These are phyloP conservation scores for Baccha elongata DNA, from an alignment of 2,888 invertebrate species.

Conservation along the genomic window DNA sequence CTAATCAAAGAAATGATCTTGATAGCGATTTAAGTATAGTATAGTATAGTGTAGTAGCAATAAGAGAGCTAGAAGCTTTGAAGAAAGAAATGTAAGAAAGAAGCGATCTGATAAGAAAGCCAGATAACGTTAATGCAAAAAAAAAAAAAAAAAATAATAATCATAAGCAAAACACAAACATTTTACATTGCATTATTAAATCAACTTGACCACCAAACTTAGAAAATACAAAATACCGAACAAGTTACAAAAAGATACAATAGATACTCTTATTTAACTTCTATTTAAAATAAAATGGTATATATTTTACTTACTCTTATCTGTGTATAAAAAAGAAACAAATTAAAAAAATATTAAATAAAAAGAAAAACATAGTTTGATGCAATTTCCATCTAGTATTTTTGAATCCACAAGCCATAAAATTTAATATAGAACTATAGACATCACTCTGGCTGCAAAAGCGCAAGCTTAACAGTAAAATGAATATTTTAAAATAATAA, in stretches of 20 bases:
- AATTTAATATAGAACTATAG: conserved; percentile 5
- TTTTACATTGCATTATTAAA: conserved; percentile 61
- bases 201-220: conserved; percentile 64
- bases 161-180: conserved; percentile 33
- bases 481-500: conserved; percentile 63
- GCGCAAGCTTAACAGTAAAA: conserved; percentile 15
- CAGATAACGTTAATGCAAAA: conserved; percentile 1
- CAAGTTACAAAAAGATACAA: conserved; percentile 49
- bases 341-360: conserved; percentile 26
- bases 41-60: background rate
- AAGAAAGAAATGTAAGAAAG: conserved; percentile 16
- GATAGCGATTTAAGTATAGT: too few relatives aligned
- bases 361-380: conserved; percentile 6
- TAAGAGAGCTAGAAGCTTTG: conserved; percentile 2
- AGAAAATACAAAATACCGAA: conserved; percentile 42
- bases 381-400: conserved; percentile 40
- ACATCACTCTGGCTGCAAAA: conserved; percentile 18
- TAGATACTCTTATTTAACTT: conserved; percentile 52
- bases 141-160: conserved; percentile 23
- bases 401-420: conserved; percentile 8
- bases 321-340: conserved; percentile 52
- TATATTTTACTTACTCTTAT: conserved; percentile 65
- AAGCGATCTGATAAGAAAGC: conserved; percentile 47
- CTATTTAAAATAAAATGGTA: conserved; percentile 29
- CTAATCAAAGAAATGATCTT: background rate